Conservation (phyloP, 1,140 invertebrate genomes). For the Babylonia areolata region DNA sequence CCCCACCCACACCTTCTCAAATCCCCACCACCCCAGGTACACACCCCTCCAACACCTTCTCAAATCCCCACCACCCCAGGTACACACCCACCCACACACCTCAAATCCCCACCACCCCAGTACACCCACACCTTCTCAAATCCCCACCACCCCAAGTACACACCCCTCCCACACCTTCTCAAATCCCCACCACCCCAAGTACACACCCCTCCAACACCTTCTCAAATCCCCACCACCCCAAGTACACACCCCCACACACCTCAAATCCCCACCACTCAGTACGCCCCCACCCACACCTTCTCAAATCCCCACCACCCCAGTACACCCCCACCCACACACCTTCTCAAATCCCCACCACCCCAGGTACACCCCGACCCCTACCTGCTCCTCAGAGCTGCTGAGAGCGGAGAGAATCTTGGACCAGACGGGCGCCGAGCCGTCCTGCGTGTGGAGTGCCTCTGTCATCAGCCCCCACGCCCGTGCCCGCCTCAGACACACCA, state of each 20-base stretch:
- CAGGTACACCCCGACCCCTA: constrained; percentile 51
- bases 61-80: no score
- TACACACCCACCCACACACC: no score
- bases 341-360: not conserved
- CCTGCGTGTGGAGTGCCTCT: constrained; percentile 22
- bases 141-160: not conserved
- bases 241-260: not conserved
- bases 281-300: no score
- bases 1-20: no score
- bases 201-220: constrained; percentile 55
- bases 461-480: constrained; percentile 59
- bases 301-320: no score
- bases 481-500: constrained; percentile 68
- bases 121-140: not conserved
- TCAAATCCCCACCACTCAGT: no score
- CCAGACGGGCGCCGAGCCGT: constrained; percentile 58
- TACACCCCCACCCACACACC: not conserved
- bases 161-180: not conserved
- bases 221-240: constrained; percentile 54
- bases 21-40: no score
- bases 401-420: constrained; percentile 71
- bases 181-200: not conserved
- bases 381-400: constrained; percentile 74
- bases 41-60: no score
- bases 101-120: no score